Conservation (phyloP, 2,888 invertebrate genomes). For the Omphaloscelis lunosa region DNA sequence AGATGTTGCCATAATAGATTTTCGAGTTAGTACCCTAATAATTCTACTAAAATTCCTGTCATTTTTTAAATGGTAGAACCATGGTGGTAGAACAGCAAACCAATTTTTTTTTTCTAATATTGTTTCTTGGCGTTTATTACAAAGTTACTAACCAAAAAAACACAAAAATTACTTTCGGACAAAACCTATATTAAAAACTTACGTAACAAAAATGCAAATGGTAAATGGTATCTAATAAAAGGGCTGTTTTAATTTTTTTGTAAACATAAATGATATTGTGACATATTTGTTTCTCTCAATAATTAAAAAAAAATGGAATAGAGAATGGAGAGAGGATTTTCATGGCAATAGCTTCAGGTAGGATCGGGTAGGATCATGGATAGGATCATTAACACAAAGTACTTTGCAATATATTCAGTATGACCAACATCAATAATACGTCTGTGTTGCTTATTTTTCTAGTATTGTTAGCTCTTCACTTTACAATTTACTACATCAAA, state of each 20-base stretch:
- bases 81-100: no score
- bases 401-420: no score
- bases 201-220: background rate
- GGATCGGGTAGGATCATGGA: no score
- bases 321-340: background rate
- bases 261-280: background rate
- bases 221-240: no score
- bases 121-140: no score
- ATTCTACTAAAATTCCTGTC: slow-evolving; percentile 52
- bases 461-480: background rate
- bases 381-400: no score
- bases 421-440: slow-evolving; percentile 20
- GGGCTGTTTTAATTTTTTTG: background rate
- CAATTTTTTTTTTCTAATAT: no score
- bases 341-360: background rate
- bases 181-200: background rate
- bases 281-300: background rate
- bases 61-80: slow-evolving; percentile 46
- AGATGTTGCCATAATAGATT: slow-evolving; percentile 72
- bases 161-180: background rate
- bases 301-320: background rate
- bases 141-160: background rate
- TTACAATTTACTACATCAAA: background rate
- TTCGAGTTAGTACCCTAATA: slow-evolving; percentile 34
- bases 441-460: background rate